Base-by-base conservation (phyloP, 2,888 invertebrate genomes). In the Torymus tubicola region DNA sequence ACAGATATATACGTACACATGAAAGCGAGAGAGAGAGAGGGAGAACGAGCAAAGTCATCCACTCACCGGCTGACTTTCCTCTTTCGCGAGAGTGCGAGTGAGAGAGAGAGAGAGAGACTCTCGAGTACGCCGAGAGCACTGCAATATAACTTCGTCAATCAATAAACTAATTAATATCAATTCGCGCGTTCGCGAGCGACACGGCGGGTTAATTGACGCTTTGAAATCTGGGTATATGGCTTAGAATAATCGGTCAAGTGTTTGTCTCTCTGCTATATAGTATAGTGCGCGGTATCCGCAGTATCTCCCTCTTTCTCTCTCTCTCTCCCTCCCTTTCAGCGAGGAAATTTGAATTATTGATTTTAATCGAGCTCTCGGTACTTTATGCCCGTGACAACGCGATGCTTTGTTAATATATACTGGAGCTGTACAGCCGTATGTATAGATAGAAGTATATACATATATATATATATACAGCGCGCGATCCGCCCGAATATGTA, bases 81-180 rank as follows among this genome's bases (percentile, higher is more conserved):
- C 61, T 73, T 73, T 65, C 16, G 21, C 31, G 31, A 55, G n/a
- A 2, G 50, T 31, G 21, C 24, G 60, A 58, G 67, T 2, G 50
- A 50, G n/a, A 16, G 14, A 14, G 61, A 16, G 14, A 14, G 61
- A 21, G 69, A 21, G 42, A 55, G 63, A 52, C 58, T 67, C 57
- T 24, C 24, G 18, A 53, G 57, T 2, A 8, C 21, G 16, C 42
- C 42, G 42, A 42, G 42, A 42, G 42, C 42, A 42, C 42, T 58
- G 80, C 60, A 80, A 80, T 75, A 80, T 60, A 70, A 80, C 74
- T 75, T 71, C 55, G 55, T 58, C 71, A 61, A 75, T 80, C 64
- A 64, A 76, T 80, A 80, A 80, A 67, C 71, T 71, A 75, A 76
- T 80, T 76, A 80, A 65, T 71, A 80, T 80, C 71, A 73, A 73